phyloP scores from a whole-genome alignment of 2,113 vertebrate species.

The Catharus fuscescens region DNA sequence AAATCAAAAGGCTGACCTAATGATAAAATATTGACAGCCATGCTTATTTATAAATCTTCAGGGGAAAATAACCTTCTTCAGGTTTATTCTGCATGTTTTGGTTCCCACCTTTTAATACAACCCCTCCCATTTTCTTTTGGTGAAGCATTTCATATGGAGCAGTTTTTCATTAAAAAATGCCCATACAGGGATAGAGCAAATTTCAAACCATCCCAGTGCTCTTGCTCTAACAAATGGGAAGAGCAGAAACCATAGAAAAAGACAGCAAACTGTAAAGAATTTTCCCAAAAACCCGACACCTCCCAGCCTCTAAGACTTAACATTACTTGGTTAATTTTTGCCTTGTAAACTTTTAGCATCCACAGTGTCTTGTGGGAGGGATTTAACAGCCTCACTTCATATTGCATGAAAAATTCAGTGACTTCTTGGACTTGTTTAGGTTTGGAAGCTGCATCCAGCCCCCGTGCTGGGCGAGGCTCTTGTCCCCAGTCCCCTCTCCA shows the following conservation, averaged over 20 bases:
- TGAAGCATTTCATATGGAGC: not conserved
- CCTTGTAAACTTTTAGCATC: not conserved
- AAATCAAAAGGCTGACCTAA: not conserved
- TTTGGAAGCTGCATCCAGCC: not conserved
- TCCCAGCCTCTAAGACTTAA: not conserved
- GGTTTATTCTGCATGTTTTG: not conserved
- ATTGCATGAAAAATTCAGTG: not conserved
- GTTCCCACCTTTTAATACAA: not conserved
- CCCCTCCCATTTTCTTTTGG: not conserved
- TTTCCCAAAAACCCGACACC: accelerated
- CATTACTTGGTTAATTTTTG: not conserved
- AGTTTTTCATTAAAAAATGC: not conserved
- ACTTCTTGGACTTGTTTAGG: not conserved
- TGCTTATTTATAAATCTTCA: not conserved
- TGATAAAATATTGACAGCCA: not conserved
- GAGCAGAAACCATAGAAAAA: not conserved
- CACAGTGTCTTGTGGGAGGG: not conserved
- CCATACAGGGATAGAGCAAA: not conserved
- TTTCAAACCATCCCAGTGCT: not conserved
- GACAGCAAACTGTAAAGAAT: not conserved
- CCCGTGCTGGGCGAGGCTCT: accelerated
- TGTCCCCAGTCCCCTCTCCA: not conserved
- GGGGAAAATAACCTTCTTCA: not conserved
- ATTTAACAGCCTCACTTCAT: not conserved
- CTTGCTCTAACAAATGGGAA: not conserved